Evolutionary conservation across 2,797 vertebrate genomes (phyloP), one percentile per base, ranked within the genome.

Genomic region (Pelobates cultripes): DNA sequence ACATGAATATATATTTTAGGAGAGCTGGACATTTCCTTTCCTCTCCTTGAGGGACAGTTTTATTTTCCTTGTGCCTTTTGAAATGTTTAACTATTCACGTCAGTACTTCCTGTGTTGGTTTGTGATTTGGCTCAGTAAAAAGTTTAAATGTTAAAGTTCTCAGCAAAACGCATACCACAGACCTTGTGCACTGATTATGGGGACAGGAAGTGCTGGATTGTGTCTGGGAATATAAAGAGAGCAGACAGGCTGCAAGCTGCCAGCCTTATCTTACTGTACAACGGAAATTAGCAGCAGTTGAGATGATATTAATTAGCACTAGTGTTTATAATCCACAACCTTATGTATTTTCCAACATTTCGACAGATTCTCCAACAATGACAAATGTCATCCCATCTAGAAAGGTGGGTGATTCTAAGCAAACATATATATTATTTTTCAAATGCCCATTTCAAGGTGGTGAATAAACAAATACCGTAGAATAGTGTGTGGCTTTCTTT

Each of bases 201-300:
- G 73, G 57, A 78, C 69, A 77, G 3, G 7, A 90, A 87, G 70
- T 43, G 2, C 2, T 57, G 51, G 55, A 51, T 73, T 77, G 42
- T n/a, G 64, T 86, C 81, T 87, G 45, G 0, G 3, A 87, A 85
- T 72, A 75, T 89, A 82, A 73, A 61, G 81, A 88, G 86, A 78
- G 66, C 3, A 76, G 82, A 81, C 79, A 78, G 74, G 41, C 41
- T 69, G n/a, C 0, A 0, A 64, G 28, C 41, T 85, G 73, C 73
- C 47, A 77, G 13, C 9, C 45, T 76, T 64, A 57, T 69, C 61
- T 57, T 13, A 0, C 44, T 47, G 42, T 14, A 81, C 5, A 41
- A 3, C 6, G 0, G 45, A 82, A 78, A 51, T 61, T 70, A 86
- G 0, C 13, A 77, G 41, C 69, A 86, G 67, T 55, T 41, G 53